Evolutionary conservation across 1,140 invertebrate genomes (phyloP), one percentile per base, ranked within the genome.

Genomic region (Luehdorfia chinensis): DNA sequence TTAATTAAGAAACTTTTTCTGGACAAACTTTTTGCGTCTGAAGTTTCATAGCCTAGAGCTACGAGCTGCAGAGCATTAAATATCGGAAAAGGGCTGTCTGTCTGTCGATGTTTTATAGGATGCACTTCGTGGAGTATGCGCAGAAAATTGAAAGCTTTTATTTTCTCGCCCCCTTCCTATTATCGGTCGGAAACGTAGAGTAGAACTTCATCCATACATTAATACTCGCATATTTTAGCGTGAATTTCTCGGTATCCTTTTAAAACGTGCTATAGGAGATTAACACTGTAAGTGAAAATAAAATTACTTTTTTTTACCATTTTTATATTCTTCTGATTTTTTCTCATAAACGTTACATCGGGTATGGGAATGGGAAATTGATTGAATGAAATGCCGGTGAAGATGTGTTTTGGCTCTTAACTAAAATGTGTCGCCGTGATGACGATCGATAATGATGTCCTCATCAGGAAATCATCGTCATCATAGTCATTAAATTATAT

Each of bases 141-240:
- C 39, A 25, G 25, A 30, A 43, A 43, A 43, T 43, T 43, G 39
- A 30, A 43, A 28, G 39, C 39, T 43, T 43, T 43, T 43, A 43
- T 41, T 41, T 43, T 12, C 25, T 30, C 25, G 9, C 30, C 14
- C 39, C 14, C 39, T 43, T 30, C 30, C 39, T 25, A 43, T 43
- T 43, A 43, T 43, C 39, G 39, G 39, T 18, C 39, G 23, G 27
- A 30, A 43, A 13, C 39, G 27, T 30, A 43, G 27, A n/a, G 11
- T 11, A 9, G 27, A 30, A 13, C 16, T 31, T 12, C 4, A 31
- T 31, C 15, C 39, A 43, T 30, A 12, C 27, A 23, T 41, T 16
- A 13, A 43, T 43, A 30, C 30, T 28, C 14, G n/a, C 16, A 14
- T 43, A 43, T 43, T 43, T 43, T 28, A 18, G 16, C 39, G 4